Percentiles rank a stretch among this genome's conserved stretches.
phyloP scores from a whole-genome alignment of 2,113 vertebrate species.

The Plecturocebus donacophilus region DNA sequence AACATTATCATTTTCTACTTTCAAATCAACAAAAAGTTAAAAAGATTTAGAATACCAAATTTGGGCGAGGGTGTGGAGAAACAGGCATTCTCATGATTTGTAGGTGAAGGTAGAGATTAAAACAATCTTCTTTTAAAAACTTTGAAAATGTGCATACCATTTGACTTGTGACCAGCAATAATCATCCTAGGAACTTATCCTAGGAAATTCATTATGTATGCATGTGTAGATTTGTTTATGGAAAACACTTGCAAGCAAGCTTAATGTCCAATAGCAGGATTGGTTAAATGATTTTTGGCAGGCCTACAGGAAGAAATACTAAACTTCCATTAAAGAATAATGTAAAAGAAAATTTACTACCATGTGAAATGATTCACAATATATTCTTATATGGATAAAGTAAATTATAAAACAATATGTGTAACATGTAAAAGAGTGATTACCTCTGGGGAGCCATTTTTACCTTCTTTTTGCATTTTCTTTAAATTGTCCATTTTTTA shows the following conservation, averaged over 20 bases:
- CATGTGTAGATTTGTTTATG: background rate
- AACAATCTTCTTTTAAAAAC: background rate
- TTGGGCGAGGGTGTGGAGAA: background rate
- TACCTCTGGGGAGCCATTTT: background rate
- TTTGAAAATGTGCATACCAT: background rate
- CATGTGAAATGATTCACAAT: background rate
- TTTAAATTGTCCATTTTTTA: background rate
- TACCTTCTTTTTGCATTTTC: background rate
- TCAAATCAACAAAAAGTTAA: background rate
- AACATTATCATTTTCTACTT: background rate
- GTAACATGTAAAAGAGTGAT: background rate
- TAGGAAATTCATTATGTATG: background rate
- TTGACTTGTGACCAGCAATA: background rate
- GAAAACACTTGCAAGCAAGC: background rate
- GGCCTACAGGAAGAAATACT: background rate
- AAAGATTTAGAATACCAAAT: background rate
- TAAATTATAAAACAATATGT: background rate
- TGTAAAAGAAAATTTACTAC: background rate
- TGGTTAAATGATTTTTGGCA: constrained; percentile 12
- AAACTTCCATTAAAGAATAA: constrained; percentile 23
- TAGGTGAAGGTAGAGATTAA: background rate
- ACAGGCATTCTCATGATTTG: background rate
- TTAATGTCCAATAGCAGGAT: background rate
- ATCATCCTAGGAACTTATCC: background rate
- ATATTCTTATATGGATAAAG: background rate